Base-by-base conservation (phyloP, 2,888 invertebrate genomes). In the Thereva unica region DNA sequence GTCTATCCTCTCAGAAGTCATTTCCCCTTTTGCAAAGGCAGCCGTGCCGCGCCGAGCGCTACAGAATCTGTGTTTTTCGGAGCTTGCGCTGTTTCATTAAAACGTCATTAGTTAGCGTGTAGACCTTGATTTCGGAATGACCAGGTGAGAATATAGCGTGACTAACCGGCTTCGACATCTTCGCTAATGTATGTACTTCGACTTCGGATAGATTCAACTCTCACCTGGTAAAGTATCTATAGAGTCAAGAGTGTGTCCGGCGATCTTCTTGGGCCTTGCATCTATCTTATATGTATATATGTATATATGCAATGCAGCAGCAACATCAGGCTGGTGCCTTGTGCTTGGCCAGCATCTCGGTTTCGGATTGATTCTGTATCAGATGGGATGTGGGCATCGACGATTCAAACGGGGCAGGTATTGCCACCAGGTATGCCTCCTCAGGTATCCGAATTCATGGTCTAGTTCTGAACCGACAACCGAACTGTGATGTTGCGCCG, bases 371-470 rank as follows among this genome's bases (percentile, higher is more conserved):
- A 57, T 61, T 61, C 61, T 61, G 61, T 61, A 61, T 50, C 61
- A 61, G 50, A 61, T 49, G 41, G 61, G 61, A 50, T 50, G 61
- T 61, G 50, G 61, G 61, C 53, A 10, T 10, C 49, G 9, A 45
- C 50, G 40, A 50, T 50, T n/a, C 61, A 49, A 61, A 61, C 61
- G 50, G 61, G 61, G 61, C 50, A 61, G 61, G 61, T 61, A 61
- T 61, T 50, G 64, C 44, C 23, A 40, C 44, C 64, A 64, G 54
- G 53, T 64, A 53, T 64, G 44, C 64, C 64, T 64, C 64, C 53
- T 64, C 64, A 54, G 64, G 64, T 64, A 64, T 44, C 64, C 54
- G 53, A 64, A 64, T 37, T 64, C 45, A n/a, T 64, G 64, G 64
- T 64, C 64, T 64, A 64, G 64, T 64, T 64, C 64, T 64, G 53